phyloP scores from a whole-genome alignment of 2,797 vertebrate species.

The Enteromius mattozi region DNA sequence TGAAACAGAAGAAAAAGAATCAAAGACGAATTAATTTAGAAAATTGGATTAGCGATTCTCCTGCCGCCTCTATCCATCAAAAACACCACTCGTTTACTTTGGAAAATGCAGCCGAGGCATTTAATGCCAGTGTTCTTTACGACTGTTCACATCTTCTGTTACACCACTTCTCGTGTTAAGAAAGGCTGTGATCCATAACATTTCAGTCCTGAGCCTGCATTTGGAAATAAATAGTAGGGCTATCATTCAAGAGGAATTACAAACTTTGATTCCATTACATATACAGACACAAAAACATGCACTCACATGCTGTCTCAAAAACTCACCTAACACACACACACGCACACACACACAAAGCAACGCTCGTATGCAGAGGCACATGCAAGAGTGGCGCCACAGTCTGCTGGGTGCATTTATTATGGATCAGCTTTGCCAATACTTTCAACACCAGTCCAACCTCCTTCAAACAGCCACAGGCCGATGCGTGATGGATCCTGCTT shows the following conservation, averaged over 20 bases:
- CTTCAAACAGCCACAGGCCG: slow-evolving; percentile 60
- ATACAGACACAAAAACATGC: slow-evolving; percentile 56
- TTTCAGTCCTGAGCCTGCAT: slow-evolving; percentile 54
- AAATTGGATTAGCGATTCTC: slow-evolving; percentile 54
- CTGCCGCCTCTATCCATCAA: slow-evolving; percentile 56
- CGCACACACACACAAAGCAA: slow-evolving; percentile 32
- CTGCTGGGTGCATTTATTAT: slow-evolving; percentile 65
- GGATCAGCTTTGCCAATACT: slow-evolving; percentile 63
- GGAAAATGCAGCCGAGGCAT: slow-evolving; percentile 50
- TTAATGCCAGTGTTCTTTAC: slow-evolving; percentile 59
- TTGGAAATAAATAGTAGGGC: slow-evolving; percentile 54
- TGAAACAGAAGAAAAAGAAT: slow-evolving; percentile 45
- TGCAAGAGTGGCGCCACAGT: slow-evolving; percentile 54
- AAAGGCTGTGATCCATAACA: slow-evolving; percentile 51
- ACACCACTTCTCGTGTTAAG: slow-evolving; percentile 43
- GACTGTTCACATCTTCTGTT: slow-evolving; percentile 54
- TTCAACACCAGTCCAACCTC: slow-evolving; percentile 62
- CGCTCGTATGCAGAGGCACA: slow-evolving; percentile 45
- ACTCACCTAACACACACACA: slow-evolving; percentile 43
- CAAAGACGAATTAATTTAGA: slow-evolving; percentile 52
- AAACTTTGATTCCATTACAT: slow-evolving; percentile 55
- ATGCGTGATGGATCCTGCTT: slow-evolving; percentile 58
- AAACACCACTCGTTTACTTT: slow-evolving; percentile 57
- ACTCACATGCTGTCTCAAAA: slow-evolving; percentile 44
- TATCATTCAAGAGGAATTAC: slow-evolving; percentile 58